Percentiles rank a stretch among this genome's conserved stretches.
phyloP scores from a whole-genome alignment of 2,888 invertebrate species.

The Punctoribates punctum region DNA sequence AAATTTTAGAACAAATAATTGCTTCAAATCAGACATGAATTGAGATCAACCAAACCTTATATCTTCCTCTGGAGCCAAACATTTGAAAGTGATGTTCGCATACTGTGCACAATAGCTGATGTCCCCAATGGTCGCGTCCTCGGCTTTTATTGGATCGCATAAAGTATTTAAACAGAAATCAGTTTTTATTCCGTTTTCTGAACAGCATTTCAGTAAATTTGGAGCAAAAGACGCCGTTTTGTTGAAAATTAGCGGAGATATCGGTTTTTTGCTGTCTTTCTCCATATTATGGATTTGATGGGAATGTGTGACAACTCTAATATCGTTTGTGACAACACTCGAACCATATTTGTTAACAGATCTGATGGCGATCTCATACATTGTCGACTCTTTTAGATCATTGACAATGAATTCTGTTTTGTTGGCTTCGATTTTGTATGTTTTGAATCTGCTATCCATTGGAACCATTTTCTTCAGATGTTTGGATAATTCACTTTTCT shows the following conservation, averaged over 20 bases:
- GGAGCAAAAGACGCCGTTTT: conserved; percentile 31
- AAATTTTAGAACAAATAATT: neutral
- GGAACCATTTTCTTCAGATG: neutral
- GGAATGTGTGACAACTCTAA: conserved; percentile 64
- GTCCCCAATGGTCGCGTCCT: conserved; percentile 66
- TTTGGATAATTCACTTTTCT: neutral
- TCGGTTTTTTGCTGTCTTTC: conserved; percentile 1
- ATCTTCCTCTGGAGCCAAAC: conserved; percentile 59
- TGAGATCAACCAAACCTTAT: conserved; percentile 60
- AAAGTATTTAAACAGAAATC: conserved; percentile 70
- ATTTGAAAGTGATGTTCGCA: conserved; percentile 72
- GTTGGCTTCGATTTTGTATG: conserved; percentile 35
- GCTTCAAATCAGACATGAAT: neutral
- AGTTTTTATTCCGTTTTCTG: conserved; percentile 68
- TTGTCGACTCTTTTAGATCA: conserved; percentile 69
- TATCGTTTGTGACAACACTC: conserved; percentile 69
- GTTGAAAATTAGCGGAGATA: conserved; percentile 58
- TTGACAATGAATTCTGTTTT: conserved; percentile 56
- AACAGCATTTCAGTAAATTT: conserved; percentile 65
- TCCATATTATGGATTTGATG: neutral
- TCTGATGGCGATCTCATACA: conserved; percentile 74
- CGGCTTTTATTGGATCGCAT: conserved; percentile 64
- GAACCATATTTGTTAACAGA: conserved; percentile 70
- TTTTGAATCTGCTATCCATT: neutral
- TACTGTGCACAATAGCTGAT: conserved; percentile 84